Base-by-base conservation (phyloP, 2,888 invertebrate species). In the Meganola albula region DNA sequence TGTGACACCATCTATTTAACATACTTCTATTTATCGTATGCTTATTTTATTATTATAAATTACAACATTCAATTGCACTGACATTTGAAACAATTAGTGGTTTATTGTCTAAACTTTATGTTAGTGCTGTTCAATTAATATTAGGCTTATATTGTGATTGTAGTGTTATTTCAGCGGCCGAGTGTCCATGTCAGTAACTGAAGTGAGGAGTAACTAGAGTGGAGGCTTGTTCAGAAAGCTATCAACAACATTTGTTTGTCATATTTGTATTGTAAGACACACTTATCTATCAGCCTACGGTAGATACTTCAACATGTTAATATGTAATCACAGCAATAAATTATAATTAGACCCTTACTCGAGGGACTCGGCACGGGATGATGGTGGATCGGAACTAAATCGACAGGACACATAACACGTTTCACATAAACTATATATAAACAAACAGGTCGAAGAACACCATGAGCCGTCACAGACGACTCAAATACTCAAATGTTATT, bases 271-370 rank as follows among this genome's bases (percentile, higher is more conserved):
- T 38, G 47, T 43, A 49, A 52, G 44, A 50, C 47, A 41, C 48
- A 50, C 41, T 41, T 47, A 47, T 30, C 27, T 30, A 28, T 40
- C 45, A 38, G 39, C 44, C 44, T 54, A 48, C 36, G 42, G 53
- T 44, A 46, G 46, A 44, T 44, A 42, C 53, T 70, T 70, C 67
- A 79, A 77, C 70, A 70, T 70, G 71, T 74, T 71, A 78, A 78
- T 73, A 76, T 78, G 76, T 82, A 82, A 84, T 84, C 80, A 84
- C 82, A 83, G 80, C 76, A 75, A 74, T 77, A 78, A 83, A 83
- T 79, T 76, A 82, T 74, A 77, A 69, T 73, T 65, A 76, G 53
- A 67, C 61, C 56, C 68, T 58, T 61, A 67, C 53, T 69, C 48
- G 61, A 56, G 67, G 68, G 67, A 48, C 53, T 45, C 62, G 71